Evolutionary conservation across 2,888 invertebrate species (phyloP), one percentile per base, ranked within the genome.

Genomic region (Phoenoteleia sp.): DNA sequence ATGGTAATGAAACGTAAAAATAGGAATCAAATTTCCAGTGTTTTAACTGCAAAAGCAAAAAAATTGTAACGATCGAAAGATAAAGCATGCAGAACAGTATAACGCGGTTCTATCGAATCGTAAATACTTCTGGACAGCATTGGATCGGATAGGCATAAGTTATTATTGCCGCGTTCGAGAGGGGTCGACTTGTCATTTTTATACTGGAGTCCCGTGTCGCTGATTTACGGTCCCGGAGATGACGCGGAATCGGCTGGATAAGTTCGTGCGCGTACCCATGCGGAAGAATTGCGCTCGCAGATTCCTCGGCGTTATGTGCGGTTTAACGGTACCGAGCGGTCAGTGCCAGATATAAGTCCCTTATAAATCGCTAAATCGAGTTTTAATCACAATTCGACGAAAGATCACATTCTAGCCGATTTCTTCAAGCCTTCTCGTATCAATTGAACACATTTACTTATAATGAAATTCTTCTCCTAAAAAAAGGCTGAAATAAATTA

Each of bases 91-190:
- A 71, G 86, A 87, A 86, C 88, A 88, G 88, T 90, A 89, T 90
- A 90, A 87, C 86, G 90, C 88, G 66, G 77, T 88, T 89, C 88
- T 87, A 86, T 87, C 87, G 82, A 91, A 91, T 90, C 91, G 91
- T 91, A 90, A 91, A 91, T 90, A 92, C 67, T 47, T 90, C 87
- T 86, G 76, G 56, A 75, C 87, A 87, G 83, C 88, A 82, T 89
- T 86, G 86, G 83, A 89, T 85, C 89, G 89, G 88, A 88, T 90
- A 90, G 88, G 86, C 86, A 89, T 91, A 90, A 92, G 90, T 92
- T 91, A 91, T 88, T 88, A 90, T 91, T 90, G 88, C 89, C 86
- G 87, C 88, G 88, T 87, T 87, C 87, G 86, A 84, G 71, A 88
- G 89, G 89, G 87, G 86, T 86, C 85, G 81, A 74, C 79, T 75